Evolutionary conservation across 53 echinoderm and acorn worm genomes (phyloP).

Genomic region (Echinarachnius parma): DNA sequence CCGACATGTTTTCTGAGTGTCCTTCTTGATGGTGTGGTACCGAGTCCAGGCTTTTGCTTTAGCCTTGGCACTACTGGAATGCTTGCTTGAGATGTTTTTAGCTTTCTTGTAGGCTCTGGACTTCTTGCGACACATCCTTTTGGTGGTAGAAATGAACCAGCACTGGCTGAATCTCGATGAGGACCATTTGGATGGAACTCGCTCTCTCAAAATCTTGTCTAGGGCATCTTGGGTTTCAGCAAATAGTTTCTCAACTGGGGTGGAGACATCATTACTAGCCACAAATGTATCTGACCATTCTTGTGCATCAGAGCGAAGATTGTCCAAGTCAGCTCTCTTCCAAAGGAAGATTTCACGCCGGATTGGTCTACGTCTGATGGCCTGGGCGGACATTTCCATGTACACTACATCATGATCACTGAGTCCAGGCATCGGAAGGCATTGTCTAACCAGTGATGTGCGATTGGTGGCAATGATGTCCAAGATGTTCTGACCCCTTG

Average conservation of each 20-base stretch:
- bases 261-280: not conserved
- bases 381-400: not conserved
- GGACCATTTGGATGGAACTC: constrained; percentile 30
- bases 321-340: constrained; percentile 35
- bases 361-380: constrained; percentile 8
- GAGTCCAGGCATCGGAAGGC: constrained; percentile 14
- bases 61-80: not conserved
- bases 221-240: not conserved
- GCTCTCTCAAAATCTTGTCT: constrained; percentile 11
- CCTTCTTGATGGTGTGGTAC: not conserved
- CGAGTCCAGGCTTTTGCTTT: not conserved
- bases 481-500: constrained; percentile 38
- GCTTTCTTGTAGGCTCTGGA: constrained; percentile 10
- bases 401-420: constrained; percentile 31
- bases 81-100: constrained; percentile 1
- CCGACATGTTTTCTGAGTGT: not conserved
- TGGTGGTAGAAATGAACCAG: constrained; percentile 1
- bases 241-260: not conserved
- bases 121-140: constrained; percentile 8
- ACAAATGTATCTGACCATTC: too few species aligned
- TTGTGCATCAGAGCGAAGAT: constrained; percentile 4
- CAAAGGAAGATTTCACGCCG: constrained; percentile 27
- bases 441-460: constrained; percentile 10
- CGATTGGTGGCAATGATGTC: constrained; percentile 32
- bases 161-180: constrained; percentile 21